Base-by-base conservation (phyloP, 2,797 vertebrate genomes). In the Picus viridis region DNA sequence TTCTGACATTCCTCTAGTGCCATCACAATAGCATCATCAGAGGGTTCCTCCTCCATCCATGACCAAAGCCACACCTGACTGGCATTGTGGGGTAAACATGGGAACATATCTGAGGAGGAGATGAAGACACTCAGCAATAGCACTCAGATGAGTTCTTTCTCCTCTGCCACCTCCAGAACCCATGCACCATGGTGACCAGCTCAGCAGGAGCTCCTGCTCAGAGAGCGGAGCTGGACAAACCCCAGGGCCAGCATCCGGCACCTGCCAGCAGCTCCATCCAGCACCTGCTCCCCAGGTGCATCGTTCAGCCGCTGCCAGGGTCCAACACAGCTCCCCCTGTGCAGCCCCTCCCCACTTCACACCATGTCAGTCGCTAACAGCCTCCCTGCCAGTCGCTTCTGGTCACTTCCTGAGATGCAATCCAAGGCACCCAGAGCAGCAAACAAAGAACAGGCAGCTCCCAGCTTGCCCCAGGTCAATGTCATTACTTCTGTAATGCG, bases 361-460 rank as follows among this genome's bases (percentile, higher is more conserved):
- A 3, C 75, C 5, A 22, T 72, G 79, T 76, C 92, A 61, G 10
- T 1, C 2, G 36, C 79, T 79, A 84, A 73, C 43, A 72, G 79
- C 95, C 89, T 95, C 96, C 81, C 2, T 83, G 89, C 96, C 90
- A 97, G 97, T 97, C 94, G 88, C 97, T 97, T 95, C 95, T 97
- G 98, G 97, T 97, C 97, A 97, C 98, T 98, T 97, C 94, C 95
- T 64, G 63, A 97, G 95, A 97, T 95, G 86, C 97, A 98, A 98
- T 97, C 95, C 97, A 97, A 77, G 59, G 94, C 79, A 93, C 90
- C 88, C 64, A 80, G 58, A 29, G 92, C 84, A 41, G 94, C 97
- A 96, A 93, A 96, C 95, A 90, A 96, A 96, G 94, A 96, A 85
- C 2, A 3, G 58, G 68, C 86, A 90, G 89, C 80, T 96, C 93